Conservation (phyloP, 1,140 invertebrate species). For the Ptiloglossa arizonensis region DNA sequence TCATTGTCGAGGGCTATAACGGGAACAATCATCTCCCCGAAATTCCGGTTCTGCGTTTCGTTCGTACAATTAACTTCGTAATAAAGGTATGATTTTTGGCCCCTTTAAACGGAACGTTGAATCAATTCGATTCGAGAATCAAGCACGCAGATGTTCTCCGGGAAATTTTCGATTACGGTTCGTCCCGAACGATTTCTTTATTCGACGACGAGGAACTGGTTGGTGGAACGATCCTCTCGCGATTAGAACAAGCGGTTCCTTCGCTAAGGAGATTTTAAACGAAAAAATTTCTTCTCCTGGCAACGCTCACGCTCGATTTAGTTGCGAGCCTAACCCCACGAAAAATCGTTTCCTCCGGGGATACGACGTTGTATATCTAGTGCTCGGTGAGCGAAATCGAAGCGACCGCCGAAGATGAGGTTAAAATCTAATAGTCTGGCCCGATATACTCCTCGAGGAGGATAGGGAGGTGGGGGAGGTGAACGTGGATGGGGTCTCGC, state of each 20-base stretch:
- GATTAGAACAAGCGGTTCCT: background rate
- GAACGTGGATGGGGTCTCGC: slow-evolving; percentile 46
- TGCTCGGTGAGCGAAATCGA: slow-evolving; percentile 67
- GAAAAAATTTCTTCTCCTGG: slow-evolving; percentile 32
- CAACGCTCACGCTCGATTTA: slow-evolving; percentile 56
- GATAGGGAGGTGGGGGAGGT: slow-evolving; percentile 3
- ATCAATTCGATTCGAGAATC: no score
- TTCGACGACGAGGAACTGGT: background rate
- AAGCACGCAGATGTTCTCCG: no score
- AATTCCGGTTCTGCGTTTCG: no score
- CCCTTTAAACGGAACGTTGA: no score
- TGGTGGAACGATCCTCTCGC: background rate
- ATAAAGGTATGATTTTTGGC: no score
- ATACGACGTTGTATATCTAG: slow-evolving; percentile 70
- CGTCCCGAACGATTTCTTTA: background rate
- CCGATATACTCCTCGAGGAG: slow-evolving; percentile 37
- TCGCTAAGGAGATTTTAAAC: background rate
- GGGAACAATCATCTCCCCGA: no score
- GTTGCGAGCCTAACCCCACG: slow-evolving; percentile 48
- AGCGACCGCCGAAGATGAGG: slow-evolving; percentile 72
- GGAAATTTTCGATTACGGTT: slow-evolving; percentile 11
- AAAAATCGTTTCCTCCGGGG: slow-evolving; percentile 66
- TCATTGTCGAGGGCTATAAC: no score
- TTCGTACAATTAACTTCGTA: no score
- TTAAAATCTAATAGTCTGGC: slow-evolving; percentile 79